Base-by-base conservation (phyloP, 2,888 invertebrate genomes). In the Dasypogon diadema region DNA sequence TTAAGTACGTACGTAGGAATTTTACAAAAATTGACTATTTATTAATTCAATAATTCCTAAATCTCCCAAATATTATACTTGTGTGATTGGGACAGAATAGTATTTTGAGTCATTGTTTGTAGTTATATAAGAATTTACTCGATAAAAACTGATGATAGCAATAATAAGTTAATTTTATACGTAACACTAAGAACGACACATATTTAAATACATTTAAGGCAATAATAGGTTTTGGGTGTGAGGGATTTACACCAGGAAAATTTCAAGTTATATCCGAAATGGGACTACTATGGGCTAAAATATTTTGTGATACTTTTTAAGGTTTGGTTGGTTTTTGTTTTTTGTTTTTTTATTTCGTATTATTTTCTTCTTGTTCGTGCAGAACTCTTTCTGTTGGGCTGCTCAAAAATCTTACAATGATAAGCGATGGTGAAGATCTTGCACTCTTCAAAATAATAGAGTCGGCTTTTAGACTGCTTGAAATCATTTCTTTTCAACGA, bases 111-210 rank as follows among this genome's bases (percentile, higher is more conserved):
- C 2, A 12, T 60, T 60, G 37, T 60, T 60, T 60, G 26, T 21
- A 37, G 18, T 21, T 60, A 37, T 60, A 34, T 34, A 37, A 60
- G 37, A 37, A n/a, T 37, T 21, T 60, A 34, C 5, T 34, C 42
- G n/a, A 21, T 26, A 12, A 18, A 37, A 8, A 60, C 18, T 60
- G 34, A 60, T 37, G 21, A 60, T 60, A 60, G 60, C 60, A 60
- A 60, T 60, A 60, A 60, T 60, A 60, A 60, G 4, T 37, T 60
- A 60, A 60, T 60, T 60, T 60, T 60, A 18, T 60, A 60, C 37
- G 24, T 60, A 60, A 12, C 12, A 2, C n/a, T 12, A 42, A 8
- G 8, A 42, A 42, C 10, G n/a, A 42, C n/a, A 42, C 42, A 42
- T 42, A 42, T n/a, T 12, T 12, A 42, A 2, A 30, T 30, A 30